phyloP scores from a whole-genome alignment of 1,140 invertebrate species.

The Heterodera carotae region DNA sequence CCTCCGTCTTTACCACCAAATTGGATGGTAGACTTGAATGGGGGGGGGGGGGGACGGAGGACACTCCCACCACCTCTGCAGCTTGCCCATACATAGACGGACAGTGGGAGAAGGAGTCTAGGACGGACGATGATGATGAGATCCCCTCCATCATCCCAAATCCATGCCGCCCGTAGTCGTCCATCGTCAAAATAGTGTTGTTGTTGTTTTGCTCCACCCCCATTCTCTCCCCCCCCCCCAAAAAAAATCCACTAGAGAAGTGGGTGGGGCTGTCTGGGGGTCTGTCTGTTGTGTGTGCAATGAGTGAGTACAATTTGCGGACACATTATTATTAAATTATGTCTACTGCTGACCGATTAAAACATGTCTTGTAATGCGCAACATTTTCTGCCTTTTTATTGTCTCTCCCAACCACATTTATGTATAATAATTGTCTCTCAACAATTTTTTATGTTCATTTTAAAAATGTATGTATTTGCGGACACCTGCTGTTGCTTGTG shows the following conservation, averaged over 20 bases:
- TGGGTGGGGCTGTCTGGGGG: background rate
- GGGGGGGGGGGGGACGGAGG: background rate
- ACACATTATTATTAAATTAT: background rate
- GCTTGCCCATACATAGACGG: background rate
- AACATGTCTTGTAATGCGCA: too few species aligned
- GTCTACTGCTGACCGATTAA: background rate
- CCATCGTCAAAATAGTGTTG: background rate
- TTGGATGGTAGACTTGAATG: background rate
- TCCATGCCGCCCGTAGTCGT: too few species aligned
- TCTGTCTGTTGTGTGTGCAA: background rate
- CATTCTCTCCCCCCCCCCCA: background rate
- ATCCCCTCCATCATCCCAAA: background rate
- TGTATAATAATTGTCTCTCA: too few species aligned
- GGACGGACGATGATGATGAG: background rate
- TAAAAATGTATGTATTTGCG: too few species aligned
- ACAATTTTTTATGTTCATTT: too few species aligned
- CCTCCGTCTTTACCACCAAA: background rate
- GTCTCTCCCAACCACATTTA: too few species aligned
- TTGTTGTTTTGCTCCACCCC: too few species aligned
- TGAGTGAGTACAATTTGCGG: constrained; percentile 5
- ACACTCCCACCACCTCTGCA: background rate
- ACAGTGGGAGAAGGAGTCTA: constrained; percentile 5
- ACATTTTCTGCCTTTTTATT: background rate
- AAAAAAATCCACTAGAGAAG: too few species aligned
- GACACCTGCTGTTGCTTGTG: too few species aligned